Evolutionary conservation across 2,113 vertebrate genomes (phyloP), one percentile per base, ranked within the genome.

Genomic region (Platichthys stellatus): DNA sequence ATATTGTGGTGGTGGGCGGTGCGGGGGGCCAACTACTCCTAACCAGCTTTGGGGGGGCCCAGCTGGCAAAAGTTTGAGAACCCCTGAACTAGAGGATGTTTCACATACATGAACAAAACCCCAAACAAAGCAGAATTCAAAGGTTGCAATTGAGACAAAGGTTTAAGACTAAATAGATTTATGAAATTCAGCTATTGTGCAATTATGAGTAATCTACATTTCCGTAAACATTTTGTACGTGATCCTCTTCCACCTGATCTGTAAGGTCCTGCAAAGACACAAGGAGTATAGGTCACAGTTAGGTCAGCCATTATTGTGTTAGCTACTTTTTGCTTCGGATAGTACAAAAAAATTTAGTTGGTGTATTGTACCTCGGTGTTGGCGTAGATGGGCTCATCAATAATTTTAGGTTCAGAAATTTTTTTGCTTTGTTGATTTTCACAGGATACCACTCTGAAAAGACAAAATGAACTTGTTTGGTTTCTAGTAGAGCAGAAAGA

Each of bases 331-430:
- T 64, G 38, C 12, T 15, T 11, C 8, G 18, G 26, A 28, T 20
- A 40, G 57, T 15, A 51, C 69, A 72, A 81, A 70, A 14, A 31
- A 57, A 40, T 10, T 24, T 10, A 40, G 2, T 60, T 28, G n/a
- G 2, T 4, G 26, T 28, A 43, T 40, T 21, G 11, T 89, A 92
- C 92, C 87, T 88, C 38, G 2, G 77, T 0, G 49, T 93, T 93
- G 26, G 67, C 17, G 49, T 93, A 93, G 18, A 92, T 31, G 5
- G 90, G 83, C 1, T 93, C 92, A 26, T 89, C 79, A 0, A 76
- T 72, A 18, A 0, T 58, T 51, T 90, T 86, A 24, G 4, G 1
- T 18, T 76, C 67, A 61, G 81, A 18, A 21, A 43, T 21, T 12
- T 47, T 43, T 1, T 26, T 58, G n/a, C 60, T 18, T 7, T 72